Percentiles rank a stretch among this genome's conserved stretches.
Evolutionary conservation across 1,140 invertebrate species (phyloP).

Genomic region (Heliothis subflexa): DNA sequence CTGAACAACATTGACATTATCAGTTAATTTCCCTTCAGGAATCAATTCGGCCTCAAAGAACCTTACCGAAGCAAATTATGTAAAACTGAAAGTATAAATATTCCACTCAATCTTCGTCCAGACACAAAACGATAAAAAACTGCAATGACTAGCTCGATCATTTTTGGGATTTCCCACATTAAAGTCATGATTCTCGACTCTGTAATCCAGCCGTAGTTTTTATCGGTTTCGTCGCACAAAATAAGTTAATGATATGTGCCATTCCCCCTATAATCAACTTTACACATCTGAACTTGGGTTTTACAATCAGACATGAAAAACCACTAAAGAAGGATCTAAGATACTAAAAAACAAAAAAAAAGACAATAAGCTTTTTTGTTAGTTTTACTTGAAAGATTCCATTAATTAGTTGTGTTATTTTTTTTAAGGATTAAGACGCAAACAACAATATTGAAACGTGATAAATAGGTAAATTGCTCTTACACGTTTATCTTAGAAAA

Average conservation of each 20-base stretch:
- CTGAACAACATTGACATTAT: no score
- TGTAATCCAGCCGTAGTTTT: conserved; percentile 7
- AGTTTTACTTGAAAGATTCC: no score
- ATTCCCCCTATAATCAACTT: background rate
- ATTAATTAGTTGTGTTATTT: no score
- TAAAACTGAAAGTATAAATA: background rate
- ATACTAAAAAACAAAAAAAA: no score
- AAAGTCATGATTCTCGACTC: conserved; percentile 3
- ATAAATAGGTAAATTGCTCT: no score
- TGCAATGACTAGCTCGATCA: background rate
- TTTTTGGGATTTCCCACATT: conserved; percentile 28
- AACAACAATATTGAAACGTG: no score
- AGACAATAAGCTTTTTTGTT: no score
- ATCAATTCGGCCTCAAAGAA: background rate
- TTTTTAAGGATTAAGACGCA: no score
- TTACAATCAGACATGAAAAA: background rate
- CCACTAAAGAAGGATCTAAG: no score
- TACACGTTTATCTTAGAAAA: no score
- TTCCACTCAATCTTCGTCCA: background rate
- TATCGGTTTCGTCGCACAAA: conserved; percentile 16
- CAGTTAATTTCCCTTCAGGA: background rate
- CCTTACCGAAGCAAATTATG: no score
- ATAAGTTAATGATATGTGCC: conserved; percentile 29
- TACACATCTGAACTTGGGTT: conserved; percentile 6
- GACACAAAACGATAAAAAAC: conserved; percentile 4